A percentile compares a stretch with the other conserved stretches of the same genome.
These are phyloP conservation scores for Atherinomorus stipes DNA, from an alignment of 2,113 vertebrate genomes.

Conservation along the genomic window DNA sequence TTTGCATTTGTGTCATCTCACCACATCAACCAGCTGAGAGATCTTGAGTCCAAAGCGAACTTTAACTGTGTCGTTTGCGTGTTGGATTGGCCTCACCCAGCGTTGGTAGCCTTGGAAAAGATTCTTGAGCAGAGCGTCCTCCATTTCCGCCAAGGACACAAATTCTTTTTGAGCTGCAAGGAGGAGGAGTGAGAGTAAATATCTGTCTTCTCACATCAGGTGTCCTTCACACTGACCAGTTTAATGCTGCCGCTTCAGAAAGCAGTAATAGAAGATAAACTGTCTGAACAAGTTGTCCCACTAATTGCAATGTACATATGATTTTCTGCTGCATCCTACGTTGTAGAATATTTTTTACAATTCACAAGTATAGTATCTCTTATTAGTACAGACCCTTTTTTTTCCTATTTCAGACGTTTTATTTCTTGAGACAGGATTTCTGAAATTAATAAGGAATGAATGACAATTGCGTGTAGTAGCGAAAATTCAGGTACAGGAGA, in stretches of 20 bases:
- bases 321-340: not conserved
- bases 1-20: conserved; percentile 76
- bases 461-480: too few relatives aligned
- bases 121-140: conserved; percentile 88
- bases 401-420: not conserved
- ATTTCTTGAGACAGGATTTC: not conserved
- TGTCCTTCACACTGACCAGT: not conserved
- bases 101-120: conserved; percentile 95
- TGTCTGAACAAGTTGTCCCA: not conserved
- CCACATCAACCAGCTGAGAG: conserved; percentile 97
- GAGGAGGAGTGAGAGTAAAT: not conserved
- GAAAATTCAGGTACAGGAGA: too few relatives aligned
- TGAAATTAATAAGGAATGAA: too few relatives aligned
- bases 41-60: conserved; percentile 96
- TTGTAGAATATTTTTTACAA: not conserved
- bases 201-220: not conserved
- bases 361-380: too few relatives aligned
- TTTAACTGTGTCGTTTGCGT: conserved; percentile 90
- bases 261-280: not conserved
- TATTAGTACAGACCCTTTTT: too few relatives aligned
- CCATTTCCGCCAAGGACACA: conserved; percentile 88
- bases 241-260: not conserved
- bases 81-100: conserved; percentile 93
- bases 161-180: conserved; percentile 77
- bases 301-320: not conserved